A percentile compares a stretch with the other conserved stretches of the same genome.
Conservation (phyloP, 2,113 vertebrate genomes). For the Larimichthys crocea region DNA sequence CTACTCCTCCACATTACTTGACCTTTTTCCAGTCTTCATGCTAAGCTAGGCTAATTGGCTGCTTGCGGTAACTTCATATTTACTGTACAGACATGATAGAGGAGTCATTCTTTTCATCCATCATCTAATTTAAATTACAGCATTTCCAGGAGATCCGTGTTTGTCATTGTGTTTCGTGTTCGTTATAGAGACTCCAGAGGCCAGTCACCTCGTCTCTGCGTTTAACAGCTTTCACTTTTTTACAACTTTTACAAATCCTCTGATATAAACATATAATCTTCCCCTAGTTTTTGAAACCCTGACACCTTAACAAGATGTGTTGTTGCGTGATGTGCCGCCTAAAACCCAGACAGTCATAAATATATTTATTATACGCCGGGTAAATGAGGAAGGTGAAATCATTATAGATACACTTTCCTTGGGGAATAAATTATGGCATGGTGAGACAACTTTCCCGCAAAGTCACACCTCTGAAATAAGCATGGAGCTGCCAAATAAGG, state of each 20-base stretch:
- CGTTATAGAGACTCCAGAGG: not conserved
- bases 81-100: not conserved
- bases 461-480: constrained; percentile 59
- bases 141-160: not conserved
- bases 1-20: not conserved
- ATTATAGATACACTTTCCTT: constrained; percentile 60
- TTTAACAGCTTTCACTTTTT: constrained; percentile 3
- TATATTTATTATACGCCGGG: constrained; percentile 52
- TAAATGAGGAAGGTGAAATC: constrained; percentile 54
- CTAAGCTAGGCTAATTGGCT: no score
- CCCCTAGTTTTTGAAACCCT: constrained; percentile 31
- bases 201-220: not conserved
- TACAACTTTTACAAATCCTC: constrained; percentile 30
- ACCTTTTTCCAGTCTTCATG: no score
- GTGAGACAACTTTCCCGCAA: constrained; percentile 40
- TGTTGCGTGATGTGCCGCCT: constrained; percentile 27
- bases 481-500: constrained; percentile 26
- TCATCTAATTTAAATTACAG: not conserved
- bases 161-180: not conserved
- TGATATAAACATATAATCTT: constrained; percentile 9
- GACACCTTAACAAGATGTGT: constrained; percentile 38
- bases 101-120: not conserved
- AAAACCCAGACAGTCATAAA: constrained; percentile 57
- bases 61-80: not conserved
- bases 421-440: constrained; percentile 71